phyloP scores from a whole-genome alignment of 1,140 invertebrate species.

The Anastrepha ludens region DNA sequence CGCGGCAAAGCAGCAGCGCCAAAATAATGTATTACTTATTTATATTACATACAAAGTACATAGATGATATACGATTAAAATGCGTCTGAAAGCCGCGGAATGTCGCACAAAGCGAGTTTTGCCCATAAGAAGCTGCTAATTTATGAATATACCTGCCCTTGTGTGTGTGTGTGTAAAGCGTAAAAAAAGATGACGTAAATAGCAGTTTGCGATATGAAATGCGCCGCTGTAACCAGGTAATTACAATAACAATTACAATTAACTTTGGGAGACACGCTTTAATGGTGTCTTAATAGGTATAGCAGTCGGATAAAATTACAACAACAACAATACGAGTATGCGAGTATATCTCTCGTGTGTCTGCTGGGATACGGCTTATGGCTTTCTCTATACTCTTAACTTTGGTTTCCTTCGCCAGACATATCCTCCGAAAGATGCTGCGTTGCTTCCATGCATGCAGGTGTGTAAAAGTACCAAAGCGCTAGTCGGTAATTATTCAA shows the following conservation, averaged over 20 bases:
- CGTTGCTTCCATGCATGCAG: not conserved
- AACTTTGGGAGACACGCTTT: not conserved
- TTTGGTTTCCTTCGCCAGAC: not conserved
- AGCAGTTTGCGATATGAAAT: constrained; percentile 29
- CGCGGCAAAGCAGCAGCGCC: not conserved
- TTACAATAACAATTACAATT: constrained; percentile 53
- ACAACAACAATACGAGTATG: not conserved
- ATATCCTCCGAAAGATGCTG: not conserved
- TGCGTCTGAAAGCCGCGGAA: not conserved
- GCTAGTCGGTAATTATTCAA: not conserved
- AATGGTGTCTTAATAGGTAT: constrained; percentile 6
- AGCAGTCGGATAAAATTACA: not conserved
- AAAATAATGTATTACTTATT: constrained; percentile 29
- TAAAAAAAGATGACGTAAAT: not conserved
- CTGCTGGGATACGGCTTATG: not conserved
- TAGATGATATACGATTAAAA: constrained; percentile 27
- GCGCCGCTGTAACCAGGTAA: constrained; percentile 39
- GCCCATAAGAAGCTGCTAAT: not conserved
- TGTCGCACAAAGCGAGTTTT: not conserved
- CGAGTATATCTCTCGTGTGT: not conserved
- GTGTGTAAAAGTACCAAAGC: not conserved
- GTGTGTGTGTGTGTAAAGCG: not conserved
- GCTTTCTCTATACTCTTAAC: not conserved
- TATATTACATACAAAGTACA: not conserved
- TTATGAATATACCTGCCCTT: not conserved